Evolutionary conservation across 2,888 invertebrate species (phyloP).

Genomic region (Synergus gifuensis): DNA sequence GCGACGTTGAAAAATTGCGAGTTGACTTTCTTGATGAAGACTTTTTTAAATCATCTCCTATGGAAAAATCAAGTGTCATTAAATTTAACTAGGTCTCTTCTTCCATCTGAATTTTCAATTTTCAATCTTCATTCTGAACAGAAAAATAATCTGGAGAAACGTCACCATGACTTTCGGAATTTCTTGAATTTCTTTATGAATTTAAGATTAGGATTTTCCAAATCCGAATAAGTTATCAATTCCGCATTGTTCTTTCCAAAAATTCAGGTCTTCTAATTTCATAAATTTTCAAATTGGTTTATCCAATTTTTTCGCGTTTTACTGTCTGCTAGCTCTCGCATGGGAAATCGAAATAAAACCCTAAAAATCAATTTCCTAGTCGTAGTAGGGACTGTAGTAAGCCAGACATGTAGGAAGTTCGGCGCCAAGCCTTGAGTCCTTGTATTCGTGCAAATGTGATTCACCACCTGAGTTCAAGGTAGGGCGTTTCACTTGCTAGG

Average conservation of each 20-base stretch:
- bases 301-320: neutral
- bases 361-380: constrained; percentile 24
- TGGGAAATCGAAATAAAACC: neutral
- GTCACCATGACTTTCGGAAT: no score
- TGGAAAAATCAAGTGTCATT: neutral
- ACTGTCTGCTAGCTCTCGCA: neutral
- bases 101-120: neutral
- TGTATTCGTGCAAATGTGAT: constrained; percentile 37
- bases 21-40: neutral
- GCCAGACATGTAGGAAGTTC: constrained; percentile 29
- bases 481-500: constrained; percentile 39
- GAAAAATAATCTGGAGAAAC: no score
- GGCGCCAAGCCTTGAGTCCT: constrained; percentile 34
- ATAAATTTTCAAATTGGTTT: no score
- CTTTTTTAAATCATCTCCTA: neutral
- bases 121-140: no score
- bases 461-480: constrained; percentile 41
- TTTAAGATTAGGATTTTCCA: no score
- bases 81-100: neutral
- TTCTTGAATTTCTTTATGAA: no score
- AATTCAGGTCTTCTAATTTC: no score
- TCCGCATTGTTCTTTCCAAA: no score
- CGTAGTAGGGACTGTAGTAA: neutral
- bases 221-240: no score
- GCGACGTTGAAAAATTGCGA: constrained; percentile 2